phyloP scores from a whole-genome alignment of 1,140 invertebrate species.

The Dreissena polymorpha region DNA sequence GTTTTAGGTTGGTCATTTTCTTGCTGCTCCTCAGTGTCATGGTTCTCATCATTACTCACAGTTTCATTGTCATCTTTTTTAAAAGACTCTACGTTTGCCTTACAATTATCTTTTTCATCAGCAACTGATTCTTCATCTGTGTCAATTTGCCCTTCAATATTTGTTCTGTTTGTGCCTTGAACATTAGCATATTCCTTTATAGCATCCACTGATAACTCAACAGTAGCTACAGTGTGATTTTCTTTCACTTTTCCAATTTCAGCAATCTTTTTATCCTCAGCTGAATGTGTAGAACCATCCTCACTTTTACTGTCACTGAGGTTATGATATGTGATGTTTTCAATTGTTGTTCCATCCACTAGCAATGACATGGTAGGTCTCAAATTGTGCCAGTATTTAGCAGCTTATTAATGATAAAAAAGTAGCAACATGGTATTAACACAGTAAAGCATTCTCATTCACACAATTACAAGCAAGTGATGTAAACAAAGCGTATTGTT shows the following conservation, averaged over 20 bases:
- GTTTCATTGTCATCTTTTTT: background rate
- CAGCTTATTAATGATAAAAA: conserved; percentile 16
- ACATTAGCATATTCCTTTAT: conserved; percentile 44
- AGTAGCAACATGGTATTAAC: conserved; percentile 10
- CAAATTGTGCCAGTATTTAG: conserved; percentile 54
- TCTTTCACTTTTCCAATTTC: conserved; percentile 9
- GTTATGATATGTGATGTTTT: conserved; percentile 40
- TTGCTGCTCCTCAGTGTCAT: conserved; percentile 32
- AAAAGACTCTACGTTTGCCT: too few relatives aligned
- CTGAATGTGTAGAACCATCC: background rate
- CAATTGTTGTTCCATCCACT: conserved; percentile 55
- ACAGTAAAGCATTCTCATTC: background rate
- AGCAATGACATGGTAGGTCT: conserved; percentile 49
- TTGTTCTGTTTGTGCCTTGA: conserved; percentile 5
- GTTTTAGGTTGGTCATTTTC: conserved; percentile 45
- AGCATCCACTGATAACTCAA: conserved; percentile 34
- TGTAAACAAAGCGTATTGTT: too few relatives aligned
- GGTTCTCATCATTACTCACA: conserved; percentile 27
- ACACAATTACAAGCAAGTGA: too few relatives aligned
- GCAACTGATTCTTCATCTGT: background rate
- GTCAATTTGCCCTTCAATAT: background rate
- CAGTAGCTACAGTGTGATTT: conserved; percentile 24
- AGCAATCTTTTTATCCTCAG: background rate
- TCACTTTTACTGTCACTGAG: conserved; percentile 23
- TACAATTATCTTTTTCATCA: background rate